Base-by-base conservation (phyloP, 2,797 vertebrate species). In the Meda fulgida region DNA sequence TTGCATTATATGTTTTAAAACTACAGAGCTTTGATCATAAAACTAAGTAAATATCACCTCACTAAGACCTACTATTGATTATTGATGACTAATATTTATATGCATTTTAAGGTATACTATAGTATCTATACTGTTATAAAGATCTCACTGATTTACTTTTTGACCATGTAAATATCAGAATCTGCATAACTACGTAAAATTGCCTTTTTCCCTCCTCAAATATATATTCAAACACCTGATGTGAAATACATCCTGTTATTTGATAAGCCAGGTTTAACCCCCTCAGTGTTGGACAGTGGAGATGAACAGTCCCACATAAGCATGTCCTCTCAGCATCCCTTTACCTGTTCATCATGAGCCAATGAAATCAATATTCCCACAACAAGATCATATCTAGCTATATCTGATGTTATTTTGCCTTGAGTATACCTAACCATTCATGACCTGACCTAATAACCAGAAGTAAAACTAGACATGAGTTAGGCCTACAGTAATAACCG, bases 241-340 rank as follows among this genome's bases (percentile, higher is more conserved):
- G 8, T 55, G 53, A 21, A 36, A 36, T 36, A 1, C 5, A 36
- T 9, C 23, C 53, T 75, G 3, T 31, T 21, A 21, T 75, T 14
- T 18, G 16, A 21, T 16, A n/a, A 10, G 73, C 7, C 51, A 38
- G 31, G 75, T 60, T 77, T 38, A 77, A 26, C 34, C 53, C 31
- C 29, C 48, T 23, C 5, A 4, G 29, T 1, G 18, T 8, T 7
- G 29, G 10, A 60, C 75, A 77, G 53, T 77, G 75, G 34, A 38
- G 51, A 58, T 40, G 34, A 31, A 77, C 34, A 8, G 51, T 55
- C 31, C 73, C 31, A 36, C n/a, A 76, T 34, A 48, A 4, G 31
- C 31, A 31, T 38, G 31, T 18, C 75, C 53, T 77, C 72, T 55
- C 72, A 76, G 48, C 73, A 76, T 76, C 46, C 53, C 46, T 31